A percentile compares a stretch with the other conserved stretches of the same genome.
phyloP scores from a whole-genome alignment of 1,140 invertebrate genomes.

The Cotesia glomerata region DNA sequence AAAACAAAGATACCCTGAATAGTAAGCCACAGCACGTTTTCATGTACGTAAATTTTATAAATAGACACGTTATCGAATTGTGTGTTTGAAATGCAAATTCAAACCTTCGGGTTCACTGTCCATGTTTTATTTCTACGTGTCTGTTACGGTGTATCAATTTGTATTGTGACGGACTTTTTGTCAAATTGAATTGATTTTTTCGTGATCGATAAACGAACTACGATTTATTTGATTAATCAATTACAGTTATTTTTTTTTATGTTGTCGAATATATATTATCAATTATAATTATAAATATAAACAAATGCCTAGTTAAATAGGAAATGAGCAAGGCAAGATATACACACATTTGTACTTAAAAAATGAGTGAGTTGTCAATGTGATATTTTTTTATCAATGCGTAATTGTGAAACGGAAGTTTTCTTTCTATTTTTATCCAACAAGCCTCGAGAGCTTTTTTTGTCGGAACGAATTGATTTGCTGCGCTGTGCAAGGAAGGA shows the following conservation, averaged over 20 bases:
- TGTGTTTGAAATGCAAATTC: slow-evolving; percentile 17
- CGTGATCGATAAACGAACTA: not conserved
- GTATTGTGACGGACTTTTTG: not conserved
- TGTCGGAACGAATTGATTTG: not conserved
- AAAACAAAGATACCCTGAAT: not conserved
- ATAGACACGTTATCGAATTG: slow-evolving; percentile 16
- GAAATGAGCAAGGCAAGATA: too few species aligned
- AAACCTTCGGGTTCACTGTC: slow-evolving; percentile 9
- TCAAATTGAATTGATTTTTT: not conserved
- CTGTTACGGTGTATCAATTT: not conserved
- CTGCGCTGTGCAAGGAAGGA: not conserved
- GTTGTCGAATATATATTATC: too few species aligned
- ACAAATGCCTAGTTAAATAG: too few species aligned
- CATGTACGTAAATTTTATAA: slow-evolving; percentile 7
- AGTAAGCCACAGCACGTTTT: slow-evolving; percentile 2
- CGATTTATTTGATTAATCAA: too few species aligned
- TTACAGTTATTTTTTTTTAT: too few species aligned
- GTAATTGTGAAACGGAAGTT: not conserved
- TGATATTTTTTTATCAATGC: too few species aligned
- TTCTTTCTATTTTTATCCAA: not conserved
- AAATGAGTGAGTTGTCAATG: too few species aligned
- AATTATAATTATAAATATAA: too few species aligned
- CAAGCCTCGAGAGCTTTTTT: not conserved
- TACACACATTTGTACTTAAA: too few species aligned
- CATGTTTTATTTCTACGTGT: not conserved